These are phyloP conservation scores for Girardinichthys multiradiatus DNA, from an alignment of 2,113 vertebrate genomes.

Conservation along the genomic window DNA sequence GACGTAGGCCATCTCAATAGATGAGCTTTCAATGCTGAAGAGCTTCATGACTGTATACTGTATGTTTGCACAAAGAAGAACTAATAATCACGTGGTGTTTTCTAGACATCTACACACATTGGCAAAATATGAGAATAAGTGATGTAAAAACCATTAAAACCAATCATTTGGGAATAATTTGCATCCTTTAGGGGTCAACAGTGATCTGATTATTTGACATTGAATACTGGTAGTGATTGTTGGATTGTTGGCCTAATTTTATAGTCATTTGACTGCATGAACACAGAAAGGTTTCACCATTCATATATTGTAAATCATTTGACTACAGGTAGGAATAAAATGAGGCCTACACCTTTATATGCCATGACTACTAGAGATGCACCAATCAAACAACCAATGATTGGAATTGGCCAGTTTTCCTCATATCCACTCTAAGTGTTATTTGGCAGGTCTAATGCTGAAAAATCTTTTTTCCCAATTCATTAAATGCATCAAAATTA, in stretches of 20 bases:
- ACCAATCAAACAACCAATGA: background rate
- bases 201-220: background rate
- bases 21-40: constrained; percentile 56
- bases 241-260: constrained; percentile 12
- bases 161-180: constrained; percentile 7
- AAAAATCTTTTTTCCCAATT: background rate
- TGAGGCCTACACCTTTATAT: background rate
- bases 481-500: too few relatives aligned
- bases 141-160: background rate
- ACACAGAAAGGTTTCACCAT: background rate
- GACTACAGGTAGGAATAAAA: background rate
- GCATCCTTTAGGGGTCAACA: background rate
- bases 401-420: background rate
- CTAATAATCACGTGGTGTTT: background rate
- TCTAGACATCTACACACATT: background rate
- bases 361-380: background rate
- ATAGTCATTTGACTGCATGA: background rate
- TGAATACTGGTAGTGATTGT: background rate
- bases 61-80: constrained; percentile 12
- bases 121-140: background rate
- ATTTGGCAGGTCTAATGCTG: background rate
- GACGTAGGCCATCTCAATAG: constrained; percentile 42
- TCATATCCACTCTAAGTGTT: background rate
- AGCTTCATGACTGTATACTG: constrained; percentile 28
- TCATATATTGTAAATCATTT: background rate